Percentiles rank a stretch among this genome's conserved stretches.
Conservation (phyloP, 1,140 invertebrate species). For the Drosophila pandora region DNA sequence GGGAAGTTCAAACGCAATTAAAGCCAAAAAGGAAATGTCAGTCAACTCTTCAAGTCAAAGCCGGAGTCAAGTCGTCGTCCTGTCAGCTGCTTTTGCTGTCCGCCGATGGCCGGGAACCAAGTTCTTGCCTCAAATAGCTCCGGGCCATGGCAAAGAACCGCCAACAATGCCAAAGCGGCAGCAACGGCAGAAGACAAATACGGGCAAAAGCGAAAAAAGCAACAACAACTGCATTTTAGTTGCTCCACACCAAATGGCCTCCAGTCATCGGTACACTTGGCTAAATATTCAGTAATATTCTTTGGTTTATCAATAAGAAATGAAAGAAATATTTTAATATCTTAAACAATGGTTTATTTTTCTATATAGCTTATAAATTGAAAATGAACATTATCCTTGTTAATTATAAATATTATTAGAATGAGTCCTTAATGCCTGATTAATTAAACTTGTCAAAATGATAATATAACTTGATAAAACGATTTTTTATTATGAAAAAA, state of each 20-base stretch:
- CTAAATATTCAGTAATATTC: neutral
- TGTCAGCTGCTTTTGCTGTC: slow-evolving; percentile 41
- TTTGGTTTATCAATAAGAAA: too few species aligned
- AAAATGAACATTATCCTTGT: too few species aligned
- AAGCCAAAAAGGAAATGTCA: slow-evolving; percentile 28
- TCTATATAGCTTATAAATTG: too few species aligned
- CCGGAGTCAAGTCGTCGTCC: slow-evolving; percentile 52
- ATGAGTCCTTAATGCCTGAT: too few species aligned
- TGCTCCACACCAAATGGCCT: slow-evolving; percentile 66
- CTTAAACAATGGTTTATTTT: too few species aligned
- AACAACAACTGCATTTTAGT: slow-evolving; percentile 79
- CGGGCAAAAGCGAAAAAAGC: slow-evolving; percentile 45
- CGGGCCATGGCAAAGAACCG: slow-evolving; percentile 61
- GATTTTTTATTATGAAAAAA: too few species aligned
- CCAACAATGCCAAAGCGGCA: slow-evolving; percentile 64
- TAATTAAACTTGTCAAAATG: too few species aligned
- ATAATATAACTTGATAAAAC: too few species aligned
- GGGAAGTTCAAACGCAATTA: slow-evolving; percentile 51
- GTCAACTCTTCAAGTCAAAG: slow-evolving; percentile 36
- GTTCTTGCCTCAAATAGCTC: slow-evolving; percentile 69
- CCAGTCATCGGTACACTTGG: slow-evolving; percentile 26
- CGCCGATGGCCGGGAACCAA: slow-evolving; percentile 48
- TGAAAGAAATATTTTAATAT: too few species aligned
- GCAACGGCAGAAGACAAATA: slow-evolving; percentile 34
- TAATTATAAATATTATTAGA: too few species aligned